Evolutionary conservation across 2,113 vertebrate genomes (phyloP), one percentile per base, ranked within the genome.

Genomic region (Grus americana): DNA sequence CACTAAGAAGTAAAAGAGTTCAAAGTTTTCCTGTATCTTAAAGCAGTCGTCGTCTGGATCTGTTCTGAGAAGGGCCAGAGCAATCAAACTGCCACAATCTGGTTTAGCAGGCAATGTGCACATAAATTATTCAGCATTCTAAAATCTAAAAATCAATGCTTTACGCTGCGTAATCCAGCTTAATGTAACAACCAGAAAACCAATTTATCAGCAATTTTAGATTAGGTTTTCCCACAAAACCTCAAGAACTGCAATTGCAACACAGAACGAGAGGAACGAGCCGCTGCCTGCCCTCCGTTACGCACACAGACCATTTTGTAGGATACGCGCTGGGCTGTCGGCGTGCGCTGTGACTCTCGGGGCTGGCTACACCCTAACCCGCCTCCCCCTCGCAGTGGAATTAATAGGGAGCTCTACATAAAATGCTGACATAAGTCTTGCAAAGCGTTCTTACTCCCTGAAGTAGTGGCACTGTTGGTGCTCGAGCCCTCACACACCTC

Each of bases 91-190:
- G 70, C 90, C 88, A 86, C 54, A 40, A n/a, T 42, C 63, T 36
- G 32, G 32, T 73, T 91, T 32, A 70, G 85, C 55, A 92, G 79
- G 84, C 68, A 88, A 38, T 0, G 3, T 40, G 66, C 57, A 83
- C 58, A 90, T 81, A 59, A 87, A 93, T 96, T 90, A 97, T 95
- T 93, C 80, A 97, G 21, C 65, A 75, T 29, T 83, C 82, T 90
- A 46, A 89, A 92, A 50, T 85, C 65, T 86, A 79, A 85, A 94
- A 92, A 83, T 87, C 93, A 72, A n/a, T 95, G 79, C 73, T 59
- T 57, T 82, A 27, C 11, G 20, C 61, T 36, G 47, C 0, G 0
- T 83, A 95, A 90, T 90, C 86, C 82, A 91, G 83, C 50, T 94
- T 89, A 93, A 90, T 46, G 40, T 38, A 90, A 81, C 73, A 73